Base-by-base conservation (phyloP, 2,113 vertebrate genomes). In the Serilophus lunatus region DNA sequence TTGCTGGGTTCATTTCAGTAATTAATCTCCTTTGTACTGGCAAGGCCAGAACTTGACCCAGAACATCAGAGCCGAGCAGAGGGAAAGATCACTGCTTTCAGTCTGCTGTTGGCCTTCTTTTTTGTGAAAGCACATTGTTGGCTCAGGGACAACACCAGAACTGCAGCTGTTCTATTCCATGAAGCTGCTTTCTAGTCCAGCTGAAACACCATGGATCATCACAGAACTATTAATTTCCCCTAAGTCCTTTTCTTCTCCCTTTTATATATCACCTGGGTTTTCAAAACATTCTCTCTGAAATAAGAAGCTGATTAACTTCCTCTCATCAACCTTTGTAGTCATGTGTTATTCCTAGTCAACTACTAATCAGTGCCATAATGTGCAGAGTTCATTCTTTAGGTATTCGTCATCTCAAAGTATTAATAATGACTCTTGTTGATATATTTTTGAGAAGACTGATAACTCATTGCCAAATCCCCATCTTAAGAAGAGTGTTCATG, bases 251-350 rank as follows among this genome's bases (percentile, higher is more conserved):
- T 56, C 19, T 56, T 24, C 24, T 35, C 8, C 44, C 14, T 57
- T 36, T 33, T 16, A 10, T 26, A 2, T 25, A 24, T 31, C 1
- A 1, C 1, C 40, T 47, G 2, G 0, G 4, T 57, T 61, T 78
- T 57, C 79, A 1, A 57, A 56, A 29, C 54, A 50, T 4, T 18
- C 33, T n/a, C 11, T 53, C 22, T 59, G 35, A 75, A 88, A 51
- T 17, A 74, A 54, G 28, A 15, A 68, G 22, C 22, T 63, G 51
- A 60, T 20, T 56, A 8, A 24, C 9, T 82, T 78, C 16, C 23
- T 72, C 29, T 64, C 35, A 33, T 16, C 18, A 61, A 13, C 20
- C 9, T 63, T 72, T 74, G 26, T 42, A 16, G 45, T 45, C 15
- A 6, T n/a, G 4, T 33, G 7, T 35, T 38, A 65, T 59, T 66